phyloP scores from a whole-genome alignment of 2,113 vertebrate genomes.

The Chloropsis hardwickii region DNA sequence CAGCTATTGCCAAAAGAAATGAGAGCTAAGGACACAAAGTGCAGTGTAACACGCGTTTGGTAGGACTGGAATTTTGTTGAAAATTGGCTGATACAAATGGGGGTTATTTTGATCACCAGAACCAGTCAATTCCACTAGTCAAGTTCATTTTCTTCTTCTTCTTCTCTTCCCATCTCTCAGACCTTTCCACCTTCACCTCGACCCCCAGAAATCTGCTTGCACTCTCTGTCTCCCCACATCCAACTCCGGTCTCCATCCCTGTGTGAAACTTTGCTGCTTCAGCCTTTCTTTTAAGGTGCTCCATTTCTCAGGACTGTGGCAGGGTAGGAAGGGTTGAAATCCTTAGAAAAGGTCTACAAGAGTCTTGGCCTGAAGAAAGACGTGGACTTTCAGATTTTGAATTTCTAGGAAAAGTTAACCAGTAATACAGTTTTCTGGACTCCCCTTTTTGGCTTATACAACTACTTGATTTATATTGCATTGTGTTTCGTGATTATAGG shows the following conservation, averaged over 20 bases:
- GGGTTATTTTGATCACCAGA: neutral
- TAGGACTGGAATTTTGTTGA: neutral
- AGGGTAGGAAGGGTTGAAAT: neutral
- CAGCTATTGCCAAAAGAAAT: neutral
- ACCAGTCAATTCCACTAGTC: neutral
- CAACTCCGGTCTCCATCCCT: neutral
- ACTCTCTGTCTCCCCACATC: neutral
- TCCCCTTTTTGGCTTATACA: neutral
- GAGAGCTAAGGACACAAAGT: neutral
- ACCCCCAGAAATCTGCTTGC: neutral
- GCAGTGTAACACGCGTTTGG: neutral
- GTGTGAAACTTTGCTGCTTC: neutral
- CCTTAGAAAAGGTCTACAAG: neutral
- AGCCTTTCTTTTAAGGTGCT: neutral
- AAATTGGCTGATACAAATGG: neutral
- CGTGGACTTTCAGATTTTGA: neutral
- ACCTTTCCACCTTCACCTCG: neutral
- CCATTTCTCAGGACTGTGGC: neutral
- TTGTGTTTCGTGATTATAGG: neutral
- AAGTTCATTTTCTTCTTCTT: neutral
- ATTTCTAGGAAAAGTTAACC: neutral
- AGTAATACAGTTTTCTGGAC: neutral
- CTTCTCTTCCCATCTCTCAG: neutral
- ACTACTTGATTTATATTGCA: neutral
- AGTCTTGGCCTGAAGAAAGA: neutral